Conservation (phyloP, 2,888 invertebrate species). For the Pseudococcus viburni region DNA sequence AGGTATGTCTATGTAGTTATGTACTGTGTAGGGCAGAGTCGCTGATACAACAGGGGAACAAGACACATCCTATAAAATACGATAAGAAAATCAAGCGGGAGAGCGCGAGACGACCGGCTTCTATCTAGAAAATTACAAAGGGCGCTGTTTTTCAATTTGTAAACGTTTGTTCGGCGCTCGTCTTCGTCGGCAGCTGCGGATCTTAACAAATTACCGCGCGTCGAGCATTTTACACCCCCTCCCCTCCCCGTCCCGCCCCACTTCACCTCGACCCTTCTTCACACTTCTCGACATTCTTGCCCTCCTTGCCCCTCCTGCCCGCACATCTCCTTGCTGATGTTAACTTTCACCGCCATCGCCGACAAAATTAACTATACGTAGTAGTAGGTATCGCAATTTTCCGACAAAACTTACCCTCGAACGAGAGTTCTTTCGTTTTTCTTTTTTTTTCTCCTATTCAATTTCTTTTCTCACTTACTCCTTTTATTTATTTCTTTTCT, state of each 20-base stretch:
- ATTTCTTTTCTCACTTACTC: not conserved
- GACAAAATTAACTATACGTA: not conserved
- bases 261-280: not conserved
- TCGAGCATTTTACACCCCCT: not conserved
- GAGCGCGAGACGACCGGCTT: not conserved
- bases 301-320: not conserved
- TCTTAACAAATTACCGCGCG: conserved; percentile 35
- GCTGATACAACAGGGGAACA: too few species aligned
- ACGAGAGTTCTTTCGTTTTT: not conserved
- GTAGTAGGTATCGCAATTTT: not conserved
- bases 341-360: not conserved
- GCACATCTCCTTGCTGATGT: not conserved
- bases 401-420: not conserved
- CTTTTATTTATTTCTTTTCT: not conserved
- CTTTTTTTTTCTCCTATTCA: not conserved
- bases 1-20: too few species aligned
- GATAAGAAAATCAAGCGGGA: not conserved
- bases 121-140: not conserved
- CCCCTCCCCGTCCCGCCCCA: not conserved
- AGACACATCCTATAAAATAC: not conserved
- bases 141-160: conserved; percentile 42
- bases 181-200: not conserved
- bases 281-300: not conserved
- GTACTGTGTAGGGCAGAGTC: too few species aligned
- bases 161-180: conserved; percentile 21